Evolutionary conservation across 2,888 invertebrate species (phyloP), one percentile per base, ranked within the genome.

Genomic region (Apodemia zela): DNA sequence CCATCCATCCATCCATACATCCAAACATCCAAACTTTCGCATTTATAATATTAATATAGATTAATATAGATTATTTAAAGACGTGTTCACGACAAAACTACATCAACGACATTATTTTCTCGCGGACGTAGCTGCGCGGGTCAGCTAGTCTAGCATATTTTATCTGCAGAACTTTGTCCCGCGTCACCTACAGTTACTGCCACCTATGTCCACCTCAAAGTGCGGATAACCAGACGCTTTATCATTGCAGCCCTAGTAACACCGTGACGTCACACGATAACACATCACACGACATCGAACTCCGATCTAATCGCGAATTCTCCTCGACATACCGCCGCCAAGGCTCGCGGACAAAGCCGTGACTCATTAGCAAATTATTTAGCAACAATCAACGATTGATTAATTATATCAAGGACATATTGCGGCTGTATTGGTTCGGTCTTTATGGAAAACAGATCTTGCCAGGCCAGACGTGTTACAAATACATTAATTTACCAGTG

Each of bases 291-390:
- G 25, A 54, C 15, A 15, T 25, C 54, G 25, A 54, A 21, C 6
- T 54, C 21, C 13, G 54, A 54, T 25, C 25, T 54, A 54, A 54
- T 54, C 54, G 54, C 54, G 6, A 54, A 54, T 54, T 54, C 54
- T 18, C 15, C 10, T 18, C 25, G 25, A 11, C 25, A 25, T 15
- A 25, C 25, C 13, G 11, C 21, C 54, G 11, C 21, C 54, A 5
- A 25, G 21, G 54, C 25, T 21, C 51, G 51, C 10, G 2, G 10
- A 33, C n/a, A 13, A 25, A 15, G 6, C 13, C 21, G 25, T 54
- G 54, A 25, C 54, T 25, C 25, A 54, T 21, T 54, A 25, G 15
- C 54, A 6, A 51, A 51, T 18, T 21, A 18, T 54, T 21, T 25
- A 4, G 21, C 25, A 18, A 18, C 21, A 51, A 17, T 51, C 13